Conservation (phyloP, 2,888 invertebrate species). For the Lycia hirtaria region DNA sequence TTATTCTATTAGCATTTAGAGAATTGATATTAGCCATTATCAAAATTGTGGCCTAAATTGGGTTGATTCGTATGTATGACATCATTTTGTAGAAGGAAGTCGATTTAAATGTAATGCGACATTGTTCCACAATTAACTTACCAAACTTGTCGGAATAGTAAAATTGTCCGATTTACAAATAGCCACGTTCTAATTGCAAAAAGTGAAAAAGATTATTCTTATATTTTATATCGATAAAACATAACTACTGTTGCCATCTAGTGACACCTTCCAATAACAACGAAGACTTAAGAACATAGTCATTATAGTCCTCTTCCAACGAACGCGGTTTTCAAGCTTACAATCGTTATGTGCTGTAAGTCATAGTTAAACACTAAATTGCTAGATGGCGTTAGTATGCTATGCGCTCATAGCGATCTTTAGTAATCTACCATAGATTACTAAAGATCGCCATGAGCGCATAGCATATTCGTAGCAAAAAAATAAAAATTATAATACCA, state of each 20-base stretch:
- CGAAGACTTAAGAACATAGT: background rate
- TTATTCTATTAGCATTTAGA: constrained; percentile 38
- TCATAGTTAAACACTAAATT: background rate
- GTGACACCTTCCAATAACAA: background rate
- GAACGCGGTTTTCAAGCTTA: background rate
- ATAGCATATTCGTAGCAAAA: too few relatives aligned
- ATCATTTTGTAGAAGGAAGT: constrained; percentile 25
- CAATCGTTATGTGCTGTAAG: background rate
- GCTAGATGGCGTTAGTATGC: constrained; percentile 45
- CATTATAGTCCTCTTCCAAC: background rate
- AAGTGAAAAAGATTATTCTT: background rate
- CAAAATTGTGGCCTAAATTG: constrained; percentile 32
- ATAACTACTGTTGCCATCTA: constrained; percentile 33
- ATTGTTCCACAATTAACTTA: constrained; percentile 18
- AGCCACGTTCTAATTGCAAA: constrained; percentile 13
- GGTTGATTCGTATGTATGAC: constrained; percentile 28
- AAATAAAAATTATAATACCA: too few relatives aligned
- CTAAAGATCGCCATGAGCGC: too few relatives aligned
- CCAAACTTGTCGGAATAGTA: constrained; percentile 10
- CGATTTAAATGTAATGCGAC: constrained; percentile 13
- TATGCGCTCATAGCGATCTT: too few relatives aligned
- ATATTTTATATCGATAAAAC: background rate
- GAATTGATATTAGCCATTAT: constrained; percentile 34
- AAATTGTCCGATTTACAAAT: constrained; percentile 8
- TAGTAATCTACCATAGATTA: too few relatives aligned